Conservation (phyloP, 1,140 invertebrate species). For the Wiebesia pumilae region DNA sequence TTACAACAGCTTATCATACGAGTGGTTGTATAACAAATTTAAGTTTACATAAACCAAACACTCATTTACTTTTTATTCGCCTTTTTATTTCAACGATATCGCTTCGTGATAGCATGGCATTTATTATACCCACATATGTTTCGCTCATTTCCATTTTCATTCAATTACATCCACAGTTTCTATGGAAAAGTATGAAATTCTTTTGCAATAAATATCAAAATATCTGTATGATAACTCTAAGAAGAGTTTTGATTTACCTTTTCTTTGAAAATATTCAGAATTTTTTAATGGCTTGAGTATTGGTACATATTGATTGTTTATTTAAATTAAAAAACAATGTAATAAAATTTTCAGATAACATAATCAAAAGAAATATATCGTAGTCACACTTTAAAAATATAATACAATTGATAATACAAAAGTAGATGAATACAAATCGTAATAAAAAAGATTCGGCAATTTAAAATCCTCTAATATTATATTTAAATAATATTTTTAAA, state of each 20-base stretch:
- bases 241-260: too few species aligned
- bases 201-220: not conserved
- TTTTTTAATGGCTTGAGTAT: too few species aligned
- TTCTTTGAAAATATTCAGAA: too few species aligned
- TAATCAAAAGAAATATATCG: too few species aligned
- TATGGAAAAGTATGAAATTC: not conserved
- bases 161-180: not conserved
- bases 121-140: not conserved
- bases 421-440: too few species aligned
- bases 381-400: too few species aligned
- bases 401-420: too few species aligned
- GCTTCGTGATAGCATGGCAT: slow-evolving; percentile 32
- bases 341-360: too few species aligned
- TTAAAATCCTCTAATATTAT: not conserved
- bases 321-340: too few species aligned
- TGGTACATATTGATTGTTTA: too few species aligned
- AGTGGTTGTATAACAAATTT: not conserved
- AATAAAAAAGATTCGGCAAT: too few species aligned
- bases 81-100: slow-evolving; percentile 8
- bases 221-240: too few species aligned
- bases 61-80: slow-evolving; percentile 7
- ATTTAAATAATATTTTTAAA: not conserved
- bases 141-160: slow-evolving; percentile 2
- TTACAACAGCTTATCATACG: slow-evolving; percentile 3
- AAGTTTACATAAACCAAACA: slow-evolving; percentile 23